Evolutionary conservation across 2,888 invertebrate species (phyloP), one percentile per base, ranked within the genome.

Genomic region (Ectropis crepuscularia): DNA sequence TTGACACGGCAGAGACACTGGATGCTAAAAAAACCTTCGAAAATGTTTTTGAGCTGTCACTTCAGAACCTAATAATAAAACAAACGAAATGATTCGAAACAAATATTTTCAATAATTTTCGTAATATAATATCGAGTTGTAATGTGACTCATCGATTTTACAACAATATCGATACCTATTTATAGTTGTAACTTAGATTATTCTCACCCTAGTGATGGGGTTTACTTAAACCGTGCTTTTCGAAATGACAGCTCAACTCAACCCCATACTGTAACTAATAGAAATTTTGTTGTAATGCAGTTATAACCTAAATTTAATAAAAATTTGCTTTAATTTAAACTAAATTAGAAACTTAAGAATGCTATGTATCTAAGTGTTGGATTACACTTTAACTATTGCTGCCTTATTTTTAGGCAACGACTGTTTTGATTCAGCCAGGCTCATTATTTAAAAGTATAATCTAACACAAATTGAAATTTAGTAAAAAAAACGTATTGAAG

Each of bases 281-380:
- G 71, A 77, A 75, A 76, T 79, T 81, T 78, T 74, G 74, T 77
- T 53, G 57, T 58, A 76, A 78, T 74, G 78, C 80, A 72, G 68
- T 74, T 73, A 74, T 70, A 72, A 75, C 68, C 67, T 80, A 55
- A 69, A 46, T 55, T 59, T 58, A 63, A 65, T 37, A 80, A 82
- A 77, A 74, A 78, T 78, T 84, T 81, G 88, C 89, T 89, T 88
- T 86, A 83, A 83, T 85, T 86, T 84, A 83, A 82, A 82, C 68
- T 84, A 75, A 79, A 75, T 79, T 74, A 78, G 72, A 81, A 78
- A 63, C 72, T 65, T 88, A 87, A 89, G 85, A 82, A 82, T 81
- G 81, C 81, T 79, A 79, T 86, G 84, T 87, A 86, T 47, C 47
- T 47, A 55, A 10, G 80, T 83, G 86, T 79, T 83, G 84, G 78